These are phyloP conservation scores for Scomber colias DNA, from an alignment of 2,113 vertebrate genomes.

Conservation along the genomic window DNA sequence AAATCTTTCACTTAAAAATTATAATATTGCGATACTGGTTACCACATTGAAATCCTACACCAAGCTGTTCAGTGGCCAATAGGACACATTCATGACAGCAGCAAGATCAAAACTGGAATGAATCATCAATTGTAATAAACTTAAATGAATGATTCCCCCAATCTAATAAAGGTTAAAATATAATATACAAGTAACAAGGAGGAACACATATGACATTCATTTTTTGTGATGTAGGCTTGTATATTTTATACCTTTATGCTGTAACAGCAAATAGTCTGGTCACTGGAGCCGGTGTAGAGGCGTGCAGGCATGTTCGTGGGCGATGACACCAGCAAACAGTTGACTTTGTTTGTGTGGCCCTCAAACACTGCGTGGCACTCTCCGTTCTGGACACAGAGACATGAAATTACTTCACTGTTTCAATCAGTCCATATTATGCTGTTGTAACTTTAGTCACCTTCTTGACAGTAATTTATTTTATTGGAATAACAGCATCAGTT, in stretches of 20 bases:
- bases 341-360: constrained; percentile 94
- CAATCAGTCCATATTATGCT: too few species aligned
- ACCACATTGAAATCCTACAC: too few species aligned
- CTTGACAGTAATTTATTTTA: too few species aligned
- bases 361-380: constrained; percentile 90
- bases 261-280: constrained; percentile 93
- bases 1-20: background rate
- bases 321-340: constrained; percentile 91
- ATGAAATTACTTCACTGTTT: too few species aligned
- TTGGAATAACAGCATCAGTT: too few species aligned
- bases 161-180: background rate
- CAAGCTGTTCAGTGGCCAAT: background rate
- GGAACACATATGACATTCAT: too few species aligned
- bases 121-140: background rate
- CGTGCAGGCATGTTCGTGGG: constrained; percentile 81
- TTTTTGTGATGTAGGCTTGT: background rate
- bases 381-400: constrained; percentile 82
- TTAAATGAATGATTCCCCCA: too few species aligned
- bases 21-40: background rate
- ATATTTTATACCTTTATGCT: constrained; percentile 86
- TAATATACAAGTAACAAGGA: background rate
- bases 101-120: background rate
- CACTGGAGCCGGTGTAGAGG: constrained; percentile 95
- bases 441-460: too few species aligned
- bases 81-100: background rate